phyloP scores from a whole-genome alignment of 2,888 invertebrate genomes.

The Cerastoderma edule region DNA sequence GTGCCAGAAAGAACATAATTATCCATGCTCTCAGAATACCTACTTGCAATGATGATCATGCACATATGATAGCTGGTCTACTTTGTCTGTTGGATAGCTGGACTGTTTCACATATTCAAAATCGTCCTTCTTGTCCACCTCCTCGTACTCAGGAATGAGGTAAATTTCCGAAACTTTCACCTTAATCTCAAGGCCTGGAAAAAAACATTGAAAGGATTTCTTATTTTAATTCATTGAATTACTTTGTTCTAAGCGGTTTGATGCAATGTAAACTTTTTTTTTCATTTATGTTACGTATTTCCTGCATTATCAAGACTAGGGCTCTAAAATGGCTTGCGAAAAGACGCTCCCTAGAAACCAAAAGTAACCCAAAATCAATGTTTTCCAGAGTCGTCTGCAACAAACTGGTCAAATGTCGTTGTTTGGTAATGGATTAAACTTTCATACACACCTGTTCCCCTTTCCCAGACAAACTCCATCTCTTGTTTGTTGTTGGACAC shows the following conservation, averaged over 20 bases:
- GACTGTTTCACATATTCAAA: constrained; percentile 44
- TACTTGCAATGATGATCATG: constrained; percentile 80
- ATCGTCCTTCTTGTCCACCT: constrained; percentile 78
- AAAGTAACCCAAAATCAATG: too few relatives aligned
- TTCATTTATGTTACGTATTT: too few relatives aligned
- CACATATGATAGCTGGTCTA: constrained; percentile 68
- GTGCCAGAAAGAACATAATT: too few relatives aligned
- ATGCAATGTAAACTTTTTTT: too few relatives aligned
- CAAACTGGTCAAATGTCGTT: neutral
- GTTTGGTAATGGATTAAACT: neutral
- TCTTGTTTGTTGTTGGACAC: constrained; percentile 78
- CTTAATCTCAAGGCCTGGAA: constrained; percentile 76
- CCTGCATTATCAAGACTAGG: too few relatives aligned
- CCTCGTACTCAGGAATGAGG: constrained; percentile 81
- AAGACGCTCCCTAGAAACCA: too few relatives aligned
- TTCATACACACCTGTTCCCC: constrained; percentile 67
- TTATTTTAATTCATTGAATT: neutral
- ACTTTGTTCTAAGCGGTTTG: too few relatives aligned
- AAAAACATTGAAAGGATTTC: neutral
- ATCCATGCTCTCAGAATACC: too few relatives aligned
- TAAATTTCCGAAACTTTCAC: constrained; percentile 77
- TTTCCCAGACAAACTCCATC: constrained; percentile 76
- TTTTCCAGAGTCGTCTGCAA: neutral
- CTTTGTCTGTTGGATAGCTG: constrained; percentile 58
- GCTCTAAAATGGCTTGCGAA: too few relatives aligned